A percentile compares a stretch with the other conserved stretches of the same genome.
phyloP scores from a whole-genome alignment of 2,797 vertebrate species.

The Pantherophis vulpinus region DNA sequence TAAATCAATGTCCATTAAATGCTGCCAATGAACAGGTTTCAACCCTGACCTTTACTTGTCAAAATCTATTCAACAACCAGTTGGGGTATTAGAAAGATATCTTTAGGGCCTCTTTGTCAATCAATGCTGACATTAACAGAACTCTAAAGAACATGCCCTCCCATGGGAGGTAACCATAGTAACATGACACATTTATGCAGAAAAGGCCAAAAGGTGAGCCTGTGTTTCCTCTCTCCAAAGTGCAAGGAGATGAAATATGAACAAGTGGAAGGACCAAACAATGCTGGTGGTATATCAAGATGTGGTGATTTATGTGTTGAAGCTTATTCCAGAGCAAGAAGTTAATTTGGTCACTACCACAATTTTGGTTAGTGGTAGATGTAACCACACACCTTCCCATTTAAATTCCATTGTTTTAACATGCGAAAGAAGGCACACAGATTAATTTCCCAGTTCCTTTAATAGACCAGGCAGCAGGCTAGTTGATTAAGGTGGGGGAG shows the following conservation, averaged over 20 bases:
- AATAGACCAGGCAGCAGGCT: not conserved
- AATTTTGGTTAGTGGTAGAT: not conserved
- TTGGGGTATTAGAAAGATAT: conserved; percentile 7
- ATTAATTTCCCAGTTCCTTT: not conserved
- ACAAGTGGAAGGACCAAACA: conserved; percentile 1
- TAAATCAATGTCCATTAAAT: not conserved
- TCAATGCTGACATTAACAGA: conserved; percentile 21
- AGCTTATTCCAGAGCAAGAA: not conserved
- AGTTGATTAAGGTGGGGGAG: not conserved
- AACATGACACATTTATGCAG: conserved; percentile 27
- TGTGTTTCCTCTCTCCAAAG: conserved; percentile 28
- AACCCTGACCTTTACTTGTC: not conserved
- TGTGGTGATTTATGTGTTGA: not conserved
- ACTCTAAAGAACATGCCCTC: conserved; percentile 8
- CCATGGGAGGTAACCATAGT: conserved; percentile 8
- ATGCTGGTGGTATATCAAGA: conserved; percentile 2
- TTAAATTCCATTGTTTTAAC: not conserved
- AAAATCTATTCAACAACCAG: conserved; percentile 10
- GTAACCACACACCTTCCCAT: not conserved
- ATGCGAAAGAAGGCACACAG: not conserved
- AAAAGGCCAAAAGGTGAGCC: conserved; percentile 12
- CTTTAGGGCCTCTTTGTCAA: conserved; percentile 14
- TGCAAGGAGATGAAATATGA: conserved; percentile 21
- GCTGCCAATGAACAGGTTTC: not conserved
- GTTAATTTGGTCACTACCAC: not conserved